phyloP scores from a whole-genome alignment of 2,888 invertebrate species.

The Hirtodrosophila alboralis region DNA sequence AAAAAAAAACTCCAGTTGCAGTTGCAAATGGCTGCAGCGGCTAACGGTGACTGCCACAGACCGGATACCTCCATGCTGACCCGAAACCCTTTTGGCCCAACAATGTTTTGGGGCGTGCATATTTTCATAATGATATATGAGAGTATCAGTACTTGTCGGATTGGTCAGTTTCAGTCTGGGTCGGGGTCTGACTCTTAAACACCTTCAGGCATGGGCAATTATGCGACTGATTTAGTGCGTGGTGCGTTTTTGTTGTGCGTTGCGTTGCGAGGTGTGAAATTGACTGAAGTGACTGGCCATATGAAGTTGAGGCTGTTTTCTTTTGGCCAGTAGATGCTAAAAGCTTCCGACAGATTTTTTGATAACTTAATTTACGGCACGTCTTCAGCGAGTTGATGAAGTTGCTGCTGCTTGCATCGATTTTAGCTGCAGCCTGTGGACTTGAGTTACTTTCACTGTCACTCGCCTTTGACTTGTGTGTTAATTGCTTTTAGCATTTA shows the following conservation, averaged over 20 bases:
- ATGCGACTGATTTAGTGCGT: conserved; percentile 78
- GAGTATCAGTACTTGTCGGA: conserved; percentile 45
- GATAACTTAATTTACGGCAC: conserved; percentile 74
- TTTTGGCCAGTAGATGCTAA: conserved; percentile 62
- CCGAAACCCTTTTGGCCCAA: conserved; percentile 26
- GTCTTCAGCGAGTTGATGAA: conserved; percentile 67
- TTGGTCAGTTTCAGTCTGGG: background rate
- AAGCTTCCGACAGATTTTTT: conserved; percentile 76
- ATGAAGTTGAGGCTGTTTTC: conserved; percentile 28
- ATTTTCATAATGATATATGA: conserved; percentile 71
- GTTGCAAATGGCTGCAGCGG: conserved; percentile 36
- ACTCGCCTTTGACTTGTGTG: conserved; percentile 50
- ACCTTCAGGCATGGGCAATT: conserved; percentile 55
- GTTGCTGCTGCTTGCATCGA: conserved; percentile 47
- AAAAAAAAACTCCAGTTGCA: conserved; percentile 51
- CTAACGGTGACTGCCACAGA: conserved; percentile 44
- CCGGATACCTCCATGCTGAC: conserved; percentile 35
- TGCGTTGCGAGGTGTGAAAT: conserved; percentile 74
- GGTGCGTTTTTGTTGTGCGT: too few species aligned
- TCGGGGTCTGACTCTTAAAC: conserved; percentile 2
- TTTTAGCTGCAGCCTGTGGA: conserved; percentile 18
- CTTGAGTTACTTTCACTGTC: conserved; percentile 72
- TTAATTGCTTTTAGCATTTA: conserved; percentile 56
- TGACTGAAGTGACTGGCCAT: conserved; percentile 49
- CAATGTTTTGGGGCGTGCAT: conserved; percentile 63